Base-by-base conservation (phyloP, 1,140 invertebrate species). In the Camponotus pennsylvanicus region DNA sequence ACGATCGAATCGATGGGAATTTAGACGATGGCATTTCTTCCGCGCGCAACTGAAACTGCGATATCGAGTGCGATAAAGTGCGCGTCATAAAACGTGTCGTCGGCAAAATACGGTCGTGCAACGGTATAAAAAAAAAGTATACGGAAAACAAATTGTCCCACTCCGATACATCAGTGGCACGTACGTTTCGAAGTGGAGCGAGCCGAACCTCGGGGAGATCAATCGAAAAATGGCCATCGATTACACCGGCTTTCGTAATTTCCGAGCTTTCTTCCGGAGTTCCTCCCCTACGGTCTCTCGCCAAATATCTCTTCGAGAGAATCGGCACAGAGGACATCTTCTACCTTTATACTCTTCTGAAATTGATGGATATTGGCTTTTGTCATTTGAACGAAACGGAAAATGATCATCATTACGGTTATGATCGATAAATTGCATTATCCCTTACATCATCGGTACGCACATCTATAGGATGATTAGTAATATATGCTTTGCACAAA, bases 191-290 rank as follows among this genome's bases (percentile, higher is more conserved):
- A 18, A 15, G 6, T 64, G 42, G 11, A 45, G 18, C 11, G 7
- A 7, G 18, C 9, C 9, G 18, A 21, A 27, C 40, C 52, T 15
- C 21, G 27, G 40, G 27, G 21, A 66, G 76, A 66, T 78, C 40
- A 37, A 69, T 69, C 45, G 42, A 69, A 69, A 55, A 69, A 42
- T n/a, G 21, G 34, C 34, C 63, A 70, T 80, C 64, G 34, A 80
- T 80, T 67, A 79, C n/a, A 21, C 7, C 13, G 61, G 42, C 32
- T 40, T 69, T 70, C 34, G 15, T 80, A 67, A 80, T 80, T 80
- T 80, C 34, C 49, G 63, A 55, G 15, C 64, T 80, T 80, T 70
- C 49, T 80, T 80, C 42, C 61, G n/a, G 42, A 79, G 42, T 32
- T 18, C 6, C 7, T 78, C 59, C 55, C 37, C 45, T 7, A 52